Evolutionary conservation across 2,113 vertebrate species (phyloP), one percentile per base, ranked within the genome.

Genomic region (Scartelaos histophorus): DNA sequence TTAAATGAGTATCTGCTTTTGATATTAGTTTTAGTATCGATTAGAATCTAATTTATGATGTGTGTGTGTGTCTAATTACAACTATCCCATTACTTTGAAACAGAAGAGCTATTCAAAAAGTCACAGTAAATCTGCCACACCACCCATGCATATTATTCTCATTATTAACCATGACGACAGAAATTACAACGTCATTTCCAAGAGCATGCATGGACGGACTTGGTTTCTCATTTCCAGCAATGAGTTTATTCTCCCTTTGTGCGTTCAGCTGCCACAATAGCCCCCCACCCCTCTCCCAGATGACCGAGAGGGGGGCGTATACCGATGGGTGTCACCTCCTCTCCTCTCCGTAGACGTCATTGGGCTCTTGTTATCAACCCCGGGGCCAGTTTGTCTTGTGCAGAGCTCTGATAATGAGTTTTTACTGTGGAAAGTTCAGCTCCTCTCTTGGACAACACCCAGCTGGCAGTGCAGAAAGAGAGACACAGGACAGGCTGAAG

Each of bases 301-400:
- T 57, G 54, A 79, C 80, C 71, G 25, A 75, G 76, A 69, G 65
- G 62, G 79, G 75, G 75, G 75, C 16, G 69, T 80, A 67, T 80
- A 62, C 62, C 15, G 4, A 13, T 29, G 58, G 81, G 78, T 86
- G 90, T 85, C 87, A 75, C 76, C 83, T 80, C 81, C 12, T 25
- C 22, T 25, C 56, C 13, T 81, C 85, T 83, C 85, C 75, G 84
- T 81, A 92, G 91, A 93, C 92, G 92, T 93, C 88, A 58, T 25
- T 12, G 71, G 67, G 83, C 67, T 73, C 72, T 71, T 77, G 88
- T 90, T 93, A 92, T 93, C 88, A 88, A 83, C 73, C 71, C 78
- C 66, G 85, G 88, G 82, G 84, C 85, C 75, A 92, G 92, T 94
- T 93, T 93, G 91, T 91, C 90, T 92, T 91, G 85, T 74, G 81